Conservation (phyloP, 2,797 vertebrate species). For the Peromyscus nudipes region DNA sequence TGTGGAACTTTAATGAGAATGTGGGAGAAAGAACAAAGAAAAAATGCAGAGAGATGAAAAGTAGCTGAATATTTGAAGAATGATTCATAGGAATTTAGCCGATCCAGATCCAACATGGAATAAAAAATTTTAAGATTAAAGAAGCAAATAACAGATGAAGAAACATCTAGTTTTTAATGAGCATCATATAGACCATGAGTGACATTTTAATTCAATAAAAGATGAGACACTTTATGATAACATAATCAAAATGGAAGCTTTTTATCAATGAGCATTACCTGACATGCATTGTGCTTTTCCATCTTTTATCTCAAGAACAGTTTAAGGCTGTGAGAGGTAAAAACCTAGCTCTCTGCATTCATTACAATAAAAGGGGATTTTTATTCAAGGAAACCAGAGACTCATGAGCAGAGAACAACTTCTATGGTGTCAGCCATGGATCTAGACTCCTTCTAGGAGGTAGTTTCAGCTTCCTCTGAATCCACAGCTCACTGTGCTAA, state of each 20-base stretch:
- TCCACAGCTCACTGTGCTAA: neutral
- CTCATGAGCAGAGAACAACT: neutral
- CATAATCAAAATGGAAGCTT: conserved; percentile 41
- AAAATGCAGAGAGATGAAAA: neutral
- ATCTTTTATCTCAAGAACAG: neutral
- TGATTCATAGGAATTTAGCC: neutral
- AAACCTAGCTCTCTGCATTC: neutral
- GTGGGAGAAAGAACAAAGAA: neutral
- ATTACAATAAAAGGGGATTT: neutral
- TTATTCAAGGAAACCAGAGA: neutral
- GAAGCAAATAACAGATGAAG: neutral
- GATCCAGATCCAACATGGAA: neutral
- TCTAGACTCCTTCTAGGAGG: neutral
- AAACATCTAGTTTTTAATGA: neutral
- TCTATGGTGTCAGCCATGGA: neutral
- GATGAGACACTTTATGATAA: conserved; percentile 49
- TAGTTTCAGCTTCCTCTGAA: neutral
- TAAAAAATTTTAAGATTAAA: neutral
- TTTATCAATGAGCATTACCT: neutral
- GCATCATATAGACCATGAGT: neutral
- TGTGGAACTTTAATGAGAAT: neutral
- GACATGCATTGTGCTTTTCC: conserved; percentile 12
- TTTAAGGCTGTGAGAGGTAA: neutral
- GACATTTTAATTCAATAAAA: conserved; percentile 47
- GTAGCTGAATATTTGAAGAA: conserved; percentile 2